Conservation (phyloP, 2,888 invertebrate genomes). For the Aporophyla lueneburgensis region DNA sequence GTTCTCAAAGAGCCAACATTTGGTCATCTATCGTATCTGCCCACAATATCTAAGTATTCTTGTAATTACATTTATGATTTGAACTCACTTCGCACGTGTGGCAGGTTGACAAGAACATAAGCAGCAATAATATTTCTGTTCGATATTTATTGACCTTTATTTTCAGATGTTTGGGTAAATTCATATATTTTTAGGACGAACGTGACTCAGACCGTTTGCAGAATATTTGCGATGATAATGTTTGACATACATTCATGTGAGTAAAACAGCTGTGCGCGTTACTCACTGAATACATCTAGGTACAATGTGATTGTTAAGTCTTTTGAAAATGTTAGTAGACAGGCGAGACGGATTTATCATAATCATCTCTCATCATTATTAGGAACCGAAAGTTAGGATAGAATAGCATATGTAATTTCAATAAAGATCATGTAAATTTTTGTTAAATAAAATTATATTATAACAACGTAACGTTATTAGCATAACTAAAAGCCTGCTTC, state of each 20-base stretch:
- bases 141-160: conserved; percentile 19
- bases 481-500: too few species aligned
- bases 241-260: conserved; percentile 29
- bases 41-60: conserved; percentile 18
- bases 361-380: too few species aligned
- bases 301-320: conserved; percentile 9
- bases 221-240: conserved; percentile 42
- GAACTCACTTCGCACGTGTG: background rate
- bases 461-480: too few species aligned
- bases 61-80: background rate
- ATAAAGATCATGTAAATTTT: too few species aligned
- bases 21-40: conserved; percentile 7
- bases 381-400: too few species aligned
- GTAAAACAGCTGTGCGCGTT: conserved; percentile 24
- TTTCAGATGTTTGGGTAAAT: conserved; percentile 13
- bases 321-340: conserved; percentile 7
- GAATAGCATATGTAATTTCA: too few species aligned
- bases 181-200: conserved; percentile 23
- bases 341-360: too few species aligned
- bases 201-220: conserved; percentile 31
- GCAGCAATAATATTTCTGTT: background rate
- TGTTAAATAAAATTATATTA: too few species aligned
- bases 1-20: background rate
- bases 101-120: background rate
- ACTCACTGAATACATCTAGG: background rate